These are phyloP conservation scores for Campaea margaritaria DNA, from an alignment of 2,888 invertebrate species.

Conservation along the genomic window DNA sequence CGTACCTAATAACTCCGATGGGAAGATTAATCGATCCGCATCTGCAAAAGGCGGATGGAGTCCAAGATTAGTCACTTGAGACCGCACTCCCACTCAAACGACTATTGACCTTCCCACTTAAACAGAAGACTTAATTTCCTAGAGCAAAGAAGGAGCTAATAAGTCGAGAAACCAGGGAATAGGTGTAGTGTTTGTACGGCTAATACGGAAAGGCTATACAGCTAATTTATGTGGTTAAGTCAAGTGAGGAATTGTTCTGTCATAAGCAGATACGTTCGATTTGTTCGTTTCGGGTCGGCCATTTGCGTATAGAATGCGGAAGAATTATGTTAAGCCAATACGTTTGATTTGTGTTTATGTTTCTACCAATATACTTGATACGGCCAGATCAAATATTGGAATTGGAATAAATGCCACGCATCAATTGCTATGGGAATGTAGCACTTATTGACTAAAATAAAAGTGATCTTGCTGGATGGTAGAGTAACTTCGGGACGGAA, in stretches of 20 bases:
- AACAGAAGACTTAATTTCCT: slow-evolving; percentile 10
- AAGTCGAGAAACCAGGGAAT: slow-evolving; percentile 42
- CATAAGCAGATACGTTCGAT: slow-evolving; percentile 34
- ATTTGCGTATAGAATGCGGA: slow-evolving; percentile 11
- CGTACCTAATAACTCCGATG: slow-evolving; percentile 65
- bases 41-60: slow-evolving; percentile 72
- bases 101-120: slow-evolving; percentile 41
- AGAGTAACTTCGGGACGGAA: too few relatives aligned
- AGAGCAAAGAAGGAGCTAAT: slow-evolving; percentile 39
- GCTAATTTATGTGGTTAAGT: slow-evolving; percentile 39
- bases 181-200: slow-evolving; percentile 34
- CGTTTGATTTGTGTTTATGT: neutral
- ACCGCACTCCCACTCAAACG: slow-evolving; percentile 44
- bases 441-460: too few relatives aligned
- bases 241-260: slow-evolving; percentile 32
- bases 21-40: slow-evolving; percentile 79
- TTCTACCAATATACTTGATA: neutral
- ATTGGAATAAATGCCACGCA: too few relatives aligned
- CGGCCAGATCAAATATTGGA: slow-evolving; percentile 1
- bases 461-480: too few relatives aligned
- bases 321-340: slow-evolving; percentile 25
- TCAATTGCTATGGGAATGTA: too few relatives aligned
- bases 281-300: slow-evolving; percentile 24
- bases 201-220: slow-evolving; percentile 17
- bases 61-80: slow-evolving; percentile 78